Evolutionary conservation across 1,140 invertebrate species (phyloP), one percentile per base, ranked within the genome.

Genomic region (Lepidostoma basale): DNA sequence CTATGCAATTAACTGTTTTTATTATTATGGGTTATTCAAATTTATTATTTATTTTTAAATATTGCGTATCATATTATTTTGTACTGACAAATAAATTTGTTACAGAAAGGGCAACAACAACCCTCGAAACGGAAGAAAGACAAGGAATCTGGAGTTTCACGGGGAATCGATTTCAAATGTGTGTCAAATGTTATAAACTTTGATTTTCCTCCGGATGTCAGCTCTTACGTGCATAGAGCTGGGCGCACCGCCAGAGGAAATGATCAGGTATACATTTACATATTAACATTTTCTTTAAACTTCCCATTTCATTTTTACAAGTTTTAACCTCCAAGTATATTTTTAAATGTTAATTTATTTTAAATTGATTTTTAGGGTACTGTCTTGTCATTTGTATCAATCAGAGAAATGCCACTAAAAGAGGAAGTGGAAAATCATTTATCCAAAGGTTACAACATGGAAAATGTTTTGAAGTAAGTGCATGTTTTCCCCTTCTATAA

Each of bases 181-280:
- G 96, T 99, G 0, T 90, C 96, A 0, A 98, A 98, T 84, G 94
- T 99, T 0, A 92, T 99, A 33, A 99, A 99, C 81, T 99, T 99
- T 83, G 98, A 99, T 79, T 98, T 98, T 81, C 97, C 98, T 0
- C 76, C 86, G 0, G 90, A 93, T 77, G 86, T 94, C 0, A 90
- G 89, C 69, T 90, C 95, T 0, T 99, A 99, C 75, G 90, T 99
- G 70, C 97, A 99, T 79, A 84, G 97, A 76, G 96, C 95, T 9
- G 97, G 97, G 1, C 86, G 95, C 72, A 98, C 97, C 3, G 97
- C 97, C 0, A 85, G 97, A 70, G 97, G 95, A 12, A 94, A 91
- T 69, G 96, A 97, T 80, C 88, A 93, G 77, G 87, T 87, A 73
- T 73, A 26, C 44, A 16, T 49, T 23, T 28, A 39, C 16, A 42